Base-by-base conservation (phyloP, 2,888 invertebrate genomes). In the Nudaria mundana region DNA sequence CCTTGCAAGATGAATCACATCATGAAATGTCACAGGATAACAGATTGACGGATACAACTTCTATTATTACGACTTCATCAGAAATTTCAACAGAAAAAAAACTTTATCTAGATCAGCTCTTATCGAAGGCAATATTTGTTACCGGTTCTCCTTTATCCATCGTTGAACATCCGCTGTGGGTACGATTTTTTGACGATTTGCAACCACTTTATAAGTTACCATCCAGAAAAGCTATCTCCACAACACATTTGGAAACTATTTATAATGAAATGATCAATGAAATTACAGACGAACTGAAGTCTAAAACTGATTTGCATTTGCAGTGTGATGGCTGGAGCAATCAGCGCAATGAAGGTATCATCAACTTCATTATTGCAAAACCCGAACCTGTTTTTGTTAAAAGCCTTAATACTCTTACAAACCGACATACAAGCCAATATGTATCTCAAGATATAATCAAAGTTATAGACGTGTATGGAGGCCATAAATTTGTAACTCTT, bases 291-390 rank as follows among this genome's bases (percentile, higher is more conserved):
- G 36, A 48, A 28, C 18, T 43, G 10, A 37, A 20, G 26, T 34
- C 40, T 22, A 30, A 10, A 34, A 44, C 30, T 31, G n/a, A 31
- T 30, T 42, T 33, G 16, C 43, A 35, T 35, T 18, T 43, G 15
- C 34, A 34, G 36, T 36, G 30, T 24, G 44, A 39, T 29, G 44
- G 44, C 10, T 44, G 43, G 43, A 37, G 37, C 20, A 47, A 47
- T 32, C 35, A 29, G 16, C 40, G 47, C 14, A 43, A 32, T 37
- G 35, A 48, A 32, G 40, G 40, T 26, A 44, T 44, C 13, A 35
- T 40, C 8, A 40, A 43, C 30, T 35, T 38, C 10, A 16, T 43
- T 29, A 48, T 44, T 37, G 30, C 47, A 35, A 48, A 40, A 40
- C 43, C 40, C 6, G 43, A 48, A 11, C 42, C 39, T 22, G 36